These are phyloP conservation scores for Atethmia centrago DNA, from an alignment of 2,888 invertebrate genomes.

Conservation along the genomic window DNA sequence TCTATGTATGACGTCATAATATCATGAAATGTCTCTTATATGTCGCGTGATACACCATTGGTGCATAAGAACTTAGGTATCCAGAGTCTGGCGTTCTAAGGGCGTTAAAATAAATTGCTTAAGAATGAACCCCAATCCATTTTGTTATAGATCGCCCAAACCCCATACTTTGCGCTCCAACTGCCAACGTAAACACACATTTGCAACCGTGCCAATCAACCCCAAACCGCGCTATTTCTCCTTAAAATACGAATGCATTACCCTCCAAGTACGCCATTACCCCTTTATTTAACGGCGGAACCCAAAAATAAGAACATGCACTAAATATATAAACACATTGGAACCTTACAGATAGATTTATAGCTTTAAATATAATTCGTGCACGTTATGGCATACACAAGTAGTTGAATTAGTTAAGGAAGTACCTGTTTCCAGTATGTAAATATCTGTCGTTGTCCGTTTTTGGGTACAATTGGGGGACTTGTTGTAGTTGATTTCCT, in stretches of 20 bases:
- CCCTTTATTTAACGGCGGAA: constrained; percentile 66
- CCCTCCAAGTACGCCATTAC: constrained; percentile 62
- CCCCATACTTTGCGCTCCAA: constrained; percentile 24
- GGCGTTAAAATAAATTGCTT: neutral
- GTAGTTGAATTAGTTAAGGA: constrained; percentile 79
- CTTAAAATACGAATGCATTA: constrained; percentile 64
- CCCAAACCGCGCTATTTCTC: constrained; percentile 35
- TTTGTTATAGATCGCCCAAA: constrained; percentile 14
- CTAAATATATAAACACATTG: constrained; percentile 73
- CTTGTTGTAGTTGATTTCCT: constrained; percentile 36
- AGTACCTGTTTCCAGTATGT: constrained; percentile 66
- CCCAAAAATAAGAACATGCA: constrained; percentile 66
- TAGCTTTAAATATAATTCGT: constrained; percentile 75
- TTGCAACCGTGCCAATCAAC: constrained; percentile 50
- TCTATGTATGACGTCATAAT: neutral
- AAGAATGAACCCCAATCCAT: constrained; percentile 14
- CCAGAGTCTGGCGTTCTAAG: too few relatives aligned
- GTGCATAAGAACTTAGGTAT: too few relatives aligned
- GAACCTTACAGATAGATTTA: constrained; percentile 76
- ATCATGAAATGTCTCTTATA: neutral
- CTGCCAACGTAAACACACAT: constrained; percentile 29
- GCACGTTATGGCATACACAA: constrained; percentile 75
- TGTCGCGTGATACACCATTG: too few relatives aligned
- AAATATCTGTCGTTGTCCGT: constrained; percentile 66
- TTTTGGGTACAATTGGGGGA: constrained; percentile 51